Conservation (phyloP, 1,140 invertebrate species). For the Drosophila pseudoananassae region DNA sequence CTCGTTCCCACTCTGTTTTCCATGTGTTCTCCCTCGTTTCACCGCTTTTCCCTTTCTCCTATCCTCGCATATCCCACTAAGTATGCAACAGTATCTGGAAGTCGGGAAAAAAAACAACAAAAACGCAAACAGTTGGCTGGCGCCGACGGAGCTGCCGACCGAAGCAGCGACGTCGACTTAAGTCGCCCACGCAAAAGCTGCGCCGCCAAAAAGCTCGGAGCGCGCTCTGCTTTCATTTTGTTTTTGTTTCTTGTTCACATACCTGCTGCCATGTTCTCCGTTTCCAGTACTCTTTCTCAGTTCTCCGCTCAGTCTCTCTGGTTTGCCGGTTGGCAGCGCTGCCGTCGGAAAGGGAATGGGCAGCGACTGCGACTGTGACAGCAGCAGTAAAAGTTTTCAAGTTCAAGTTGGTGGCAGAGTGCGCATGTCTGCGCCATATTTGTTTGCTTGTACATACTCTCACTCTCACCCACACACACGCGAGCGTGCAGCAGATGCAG, state of each 20-base stretch:
- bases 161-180: slow-evolving; percentile 43
- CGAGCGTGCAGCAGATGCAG: slow-evolving; percentile 22
- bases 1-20: not conserved
- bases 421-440: slow-evolving; percentile 76
- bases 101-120: slow-evolving; percentile 51
- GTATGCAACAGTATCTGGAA: slow-evolving; percentile 72
- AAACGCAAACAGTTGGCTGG: slow-evolving; percentile 73
- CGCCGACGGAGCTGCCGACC: slow-evolving; percentile 43
- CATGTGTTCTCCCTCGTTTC: not conserved
- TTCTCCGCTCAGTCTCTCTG: not conserved
- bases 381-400: slow-evolving; percentile 70
- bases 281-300: slow-evolving; percentile 1
- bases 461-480: slow-evolving; percentile 7
- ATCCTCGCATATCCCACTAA: slow-evolving; percentile 56
- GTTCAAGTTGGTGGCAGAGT: slow-evolving; percentile 70
- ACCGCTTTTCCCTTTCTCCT: not conserved
- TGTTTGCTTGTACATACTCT: slow-evolving; percentile 43
- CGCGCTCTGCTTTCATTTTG: slow-evolving; percentile 11
- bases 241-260: slow-evolving; percentile 23
- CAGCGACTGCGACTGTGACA: not conserved
- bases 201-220: slow-evolving; percentile 11
- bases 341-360: not conserved
- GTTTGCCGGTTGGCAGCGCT: slow-evolving; percentile 21
- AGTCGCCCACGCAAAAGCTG: slow-evolving; percentile 77
- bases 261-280: slow-evolving; percentile 34